phyloP scores from a whole-genome alignment of 1,140 invertebrate genomes.

The Aphaenogaster floridana region DNA sequence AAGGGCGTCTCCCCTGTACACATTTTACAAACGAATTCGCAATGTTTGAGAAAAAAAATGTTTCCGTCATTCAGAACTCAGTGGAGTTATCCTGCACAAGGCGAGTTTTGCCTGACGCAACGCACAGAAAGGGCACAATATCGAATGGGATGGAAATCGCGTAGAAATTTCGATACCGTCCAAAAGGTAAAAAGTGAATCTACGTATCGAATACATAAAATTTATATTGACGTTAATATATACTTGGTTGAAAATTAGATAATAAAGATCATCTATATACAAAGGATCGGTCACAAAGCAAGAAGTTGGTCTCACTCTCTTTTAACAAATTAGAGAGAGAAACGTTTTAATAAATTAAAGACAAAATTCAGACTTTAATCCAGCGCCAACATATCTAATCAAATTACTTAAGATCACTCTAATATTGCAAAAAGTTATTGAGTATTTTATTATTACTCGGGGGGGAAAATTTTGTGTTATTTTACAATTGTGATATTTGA shows the following conservation, averaged over 20 bases:
- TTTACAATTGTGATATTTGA: conserved; percentile 16
- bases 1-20: conserved; percentile 87
- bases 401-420: not conserved
- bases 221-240: conserved; percentile 1
- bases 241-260: not conserved
- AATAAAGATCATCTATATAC: not conserved
- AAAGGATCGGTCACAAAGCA: not conserved
- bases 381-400: not conserved
- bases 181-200: not conserved
- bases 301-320: not conserved
- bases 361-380: conserved; percentile 1
- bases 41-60: conserved; percentile 48
- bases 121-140: conserved; percentile 64
- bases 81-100: conserved; percentile 76
- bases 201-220: not conserved
- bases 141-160: conserved; percentile 33
- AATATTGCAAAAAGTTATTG: not conserved
- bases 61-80: conserved; percentile 71
- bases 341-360: conserved; percentile 4
- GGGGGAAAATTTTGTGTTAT: not conserved
- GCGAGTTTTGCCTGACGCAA: conserved; percentile 77
- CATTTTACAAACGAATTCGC: conserved; percentile 69
- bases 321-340: not conserved
- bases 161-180: not conserved
- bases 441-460: not conserved